Conservation (phyloP, 2,113 vertebrate species). For the Gavialis gangeticus region DNA sequence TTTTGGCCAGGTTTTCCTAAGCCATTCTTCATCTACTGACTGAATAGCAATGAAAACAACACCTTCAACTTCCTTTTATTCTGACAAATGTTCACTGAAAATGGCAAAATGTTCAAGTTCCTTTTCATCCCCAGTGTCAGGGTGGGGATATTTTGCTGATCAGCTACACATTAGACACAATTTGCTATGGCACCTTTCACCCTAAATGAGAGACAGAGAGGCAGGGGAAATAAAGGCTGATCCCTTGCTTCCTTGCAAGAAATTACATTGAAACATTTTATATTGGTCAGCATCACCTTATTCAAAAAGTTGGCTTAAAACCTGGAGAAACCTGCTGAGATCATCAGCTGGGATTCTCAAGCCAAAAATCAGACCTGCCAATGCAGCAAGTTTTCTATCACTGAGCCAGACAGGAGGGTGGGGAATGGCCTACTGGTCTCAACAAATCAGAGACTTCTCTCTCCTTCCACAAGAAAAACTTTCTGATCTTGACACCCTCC, state of each 20-base stretch:
- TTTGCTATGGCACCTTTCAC: not conserved
- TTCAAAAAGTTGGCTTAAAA: not conserved
- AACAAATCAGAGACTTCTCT: not conserved
- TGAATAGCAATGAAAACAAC: not conserved
- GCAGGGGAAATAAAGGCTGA: not conserved
- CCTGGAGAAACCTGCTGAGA: not conserved
- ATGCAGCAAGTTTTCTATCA: not conserved
- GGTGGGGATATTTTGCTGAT: not conserved
- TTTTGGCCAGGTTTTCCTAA: not conserved
- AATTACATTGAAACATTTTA: not conserved
- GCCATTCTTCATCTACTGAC: not conserved
- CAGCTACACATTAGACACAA: not conserved
- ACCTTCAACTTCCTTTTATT: not conserved
- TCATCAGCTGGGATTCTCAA: not conserved
- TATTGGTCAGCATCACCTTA: not conserved
- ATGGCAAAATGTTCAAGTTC: not conserved
- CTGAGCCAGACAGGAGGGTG: not conserved
- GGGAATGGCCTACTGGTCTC: accelerated
- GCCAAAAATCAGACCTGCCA: not conserved
- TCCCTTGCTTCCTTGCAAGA: not conserved
- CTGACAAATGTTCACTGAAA: not conserved
- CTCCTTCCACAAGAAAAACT: not conserved
- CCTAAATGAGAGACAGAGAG: not conserved
- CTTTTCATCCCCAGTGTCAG: not conserved
- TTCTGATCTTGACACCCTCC: not conserved